A percentile compares a stretch with the other conserved stretches of the same genome.
Conservation (phyloP, 2,797 vertebrate species). For the Enteromius anoplus region DNA sequence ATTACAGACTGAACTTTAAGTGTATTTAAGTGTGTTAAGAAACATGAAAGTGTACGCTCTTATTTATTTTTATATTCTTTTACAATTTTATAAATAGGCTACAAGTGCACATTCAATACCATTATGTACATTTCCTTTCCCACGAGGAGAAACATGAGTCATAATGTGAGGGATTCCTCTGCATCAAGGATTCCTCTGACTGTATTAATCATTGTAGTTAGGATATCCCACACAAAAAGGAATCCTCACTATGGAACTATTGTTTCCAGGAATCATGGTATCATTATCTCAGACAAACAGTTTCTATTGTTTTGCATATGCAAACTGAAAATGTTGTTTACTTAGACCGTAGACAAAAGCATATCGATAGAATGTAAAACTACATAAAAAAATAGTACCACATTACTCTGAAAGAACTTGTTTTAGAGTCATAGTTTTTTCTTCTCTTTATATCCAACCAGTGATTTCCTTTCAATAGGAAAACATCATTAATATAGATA, state of each 20-base stretch:
- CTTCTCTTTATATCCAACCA: background rate
- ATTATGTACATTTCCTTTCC: background rate
- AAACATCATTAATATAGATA: background rate
- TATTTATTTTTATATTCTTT: background rate
- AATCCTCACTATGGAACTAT: background rate
- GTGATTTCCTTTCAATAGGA: background rate
- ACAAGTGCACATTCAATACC: background rate
- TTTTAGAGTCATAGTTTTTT: background rate
- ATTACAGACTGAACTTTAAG: background rate
- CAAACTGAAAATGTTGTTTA: background rate
- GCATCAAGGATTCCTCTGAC: background rate
- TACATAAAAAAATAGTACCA: background rate
- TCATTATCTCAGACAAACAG: background rate
- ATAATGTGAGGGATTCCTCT: background rate
- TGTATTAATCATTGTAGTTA: background rate
- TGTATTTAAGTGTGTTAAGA: background rate
- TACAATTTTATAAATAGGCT: background rate
- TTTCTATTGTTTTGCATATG: conserved; percentile 7
- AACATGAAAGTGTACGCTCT: background rate
- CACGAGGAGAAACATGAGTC: background rate
- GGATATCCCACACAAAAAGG: conserved; percentile 19
- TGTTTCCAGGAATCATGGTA: background rate
- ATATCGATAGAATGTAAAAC: no score
- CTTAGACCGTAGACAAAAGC: background rate
- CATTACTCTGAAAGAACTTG: background rate